Base-by-base conservation (phyloP, 1,140 invertebrate genomes). In the Neodiprion lecontei region DNA sequence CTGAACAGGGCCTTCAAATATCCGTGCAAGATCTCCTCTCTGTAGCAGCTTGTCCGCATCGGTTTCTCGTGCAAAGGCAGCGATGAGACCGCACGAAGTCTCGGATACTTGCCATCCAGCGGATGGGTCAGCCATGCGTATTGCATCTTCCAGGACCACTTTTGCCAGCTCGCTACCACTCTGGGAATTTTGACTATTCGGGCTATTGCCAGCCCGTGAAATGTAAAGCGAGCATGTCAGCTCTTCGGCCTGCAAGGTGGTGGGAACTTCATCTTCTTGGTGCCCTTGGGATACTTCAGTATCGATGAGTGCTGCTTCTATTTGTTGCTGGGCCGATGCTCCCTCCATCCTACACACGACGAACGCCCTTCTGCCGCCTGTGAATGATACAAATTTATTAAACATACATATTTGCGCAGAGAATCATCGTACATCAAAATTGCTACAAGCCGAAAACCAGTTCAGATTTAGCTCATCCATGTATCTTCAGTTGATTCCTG, bases 31-130 rank as follows among this genome's bases (percentile, higher is more conserved):
- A 75, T 88, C 82, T 0, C 78, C 81, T 4, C 79, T 81, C 48
- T 87, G 85, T 1, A 89, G 73, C 0, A 88, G 69, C 67, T 86
- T 86, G 5, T 88, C 86, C 1, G 87, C 87, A 17, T 89, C 88
- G 7, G 74, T 69, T 79, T 89, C 88, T 7, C 79, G 75, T 0
- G 78, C 75, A 49, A 89, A 89, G 0, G 86, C 83, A 0, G 84
- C 86, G 23, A 89, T 87, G 1, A 89, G 70, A 0, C 87, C 88
- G 75, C 88, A 88, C 0, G 83, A 81, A 11, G 88, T 89, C 69
- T 87, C 85, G 7, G 84, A 83, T 3, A 89, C 84, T 17, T 82
- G 82, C 87, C 87, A 88, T 0, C 77, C 74, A 0, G 79, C 85
- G 0, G 75, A n/a, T 0, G 87, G 88, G 0, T 84, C 79, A 1